Percentiles rank a stretch among this genome's conserved stretches.
These are phyloP conservation scores for Scaptomyza reducta DNA, from an alignment of 2,888 invertebrate species.

Conservation along the genomic window DNA sequence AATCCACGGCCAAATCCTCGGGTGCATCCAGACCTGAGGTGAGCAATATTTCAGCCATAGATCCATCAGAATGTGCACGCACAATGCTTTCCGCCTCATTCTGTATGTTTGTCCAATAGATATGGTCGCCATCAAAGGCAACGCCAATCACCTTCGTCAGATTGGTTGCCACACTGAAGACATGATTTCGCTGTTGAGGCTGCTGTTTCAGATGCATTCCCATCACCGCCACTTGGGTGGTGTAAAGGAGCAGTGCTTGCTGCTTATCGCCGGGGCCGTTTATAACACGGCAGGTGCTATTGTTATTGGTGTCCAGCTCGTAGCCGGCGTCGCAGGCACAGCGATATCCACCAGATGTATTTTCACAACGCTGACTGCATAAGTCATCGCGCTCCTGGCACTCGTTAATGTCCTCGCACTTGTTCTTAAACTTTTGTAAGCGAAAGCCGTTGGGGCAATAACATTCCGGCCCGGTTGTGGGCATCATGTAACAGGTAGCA, in stretches of 20 bases:
- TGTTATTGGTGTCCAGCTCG: conserved; percentile 84
- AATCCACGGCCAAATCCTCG: conserved; percentile 91
- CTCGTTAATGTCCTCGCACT: conserved; percentile 87
- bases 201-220: conserved; percentile 87
- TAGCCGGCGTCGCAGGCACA: conserved; percentile 88
- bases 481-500: conserved; percentile 84
- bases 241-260: conserved; percentile 89
- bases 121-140: conserved; percentile 87
- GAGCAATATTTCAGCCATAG: conserved; percentile 86
- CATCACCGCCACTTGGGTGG: conserved; percentile 87
- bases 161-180: conserved; percentile 84
- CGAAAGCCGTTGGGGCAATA: conserved; percentile 85
- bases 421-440: conserved; percentile 57
- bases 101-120: conserved; percentile 92
- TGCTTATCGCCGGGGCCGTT: conserved; percentile 85
- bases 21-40: conserved; percentile 89
- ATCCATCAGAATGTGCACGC: conserved; percentile 87
- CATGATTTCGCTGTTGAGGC: conserved; percentile 35
- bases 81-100: conserved; percentile 90
- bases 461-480: conserved; percentile 86
- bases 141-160: conserved; percentile 88
- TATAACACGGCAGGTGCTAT: conserved; percentile 85
- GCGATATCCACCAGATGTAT: conserved; percentile 86
- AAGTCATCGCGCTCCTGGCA: conserved; percentile 86
- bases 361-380: conserved; percentile 89